These are phyloP conservation scores for Mustelus asterias DNA, from an alignment of 2,113 vertebrate genomes.

Conservation along the genomic window DNA sequence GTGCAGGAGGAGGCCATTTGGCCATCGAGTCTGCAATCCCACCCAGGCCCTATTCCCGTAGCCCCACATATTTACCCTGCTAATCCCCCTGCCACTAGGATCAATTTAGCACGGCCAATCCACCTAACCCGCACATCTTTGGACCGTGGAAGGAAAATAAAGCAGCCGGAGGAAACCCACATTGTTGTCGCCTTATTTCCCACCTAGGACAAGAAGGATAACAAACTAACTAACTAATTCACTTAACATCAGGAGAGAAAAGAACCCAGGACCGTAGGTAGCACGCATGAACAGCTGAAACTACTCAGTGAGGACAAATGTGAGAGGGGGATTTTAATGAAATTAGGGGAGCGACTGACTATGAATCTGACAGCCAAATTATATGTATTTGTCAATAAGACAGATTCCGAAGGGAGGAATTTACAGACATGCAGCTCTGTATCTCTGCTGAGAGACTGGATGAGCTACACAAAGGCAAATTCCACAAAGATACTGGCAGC, in stretches of 20 bases:
- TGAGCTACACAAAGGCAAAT: background rate
- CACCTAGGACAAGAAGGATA: too few species aligned
- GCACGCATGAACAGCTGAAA: background rate
- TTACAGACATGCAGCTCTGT: background rate
- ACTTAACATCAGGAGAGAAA: background rate
- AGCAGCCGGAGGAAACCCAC: too few species aligned
- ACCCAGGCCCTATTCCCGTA: too few species aligned
- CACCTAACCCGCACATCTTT: too few species aligned
- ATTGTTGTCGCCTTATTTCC: too few species aligned
- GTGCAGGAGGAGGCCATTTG: too few species aligned
- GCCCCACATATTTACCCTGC: too few species aligned
- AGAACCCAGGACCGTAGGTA: background rate
- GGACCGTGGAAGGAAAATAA: too few species aligned
- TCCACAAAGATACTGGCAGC: background rate
- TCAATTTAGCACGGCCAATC: too few species aligned
- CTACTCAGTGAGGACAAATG: background rate
- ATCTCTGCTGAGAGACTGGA: background rate
- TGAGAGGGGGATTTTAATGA: background rate
- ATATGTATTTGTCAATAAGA: background rate
- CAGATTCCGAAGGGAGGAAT: background rate
- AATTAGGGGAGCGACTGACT: background rate
- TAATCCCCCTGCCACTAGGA: too few species aligned
- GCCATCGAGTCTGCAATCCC: too few species aligned
- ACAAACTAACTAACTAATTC: too few species aligned
- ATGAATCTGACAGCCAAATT: background rate